These are phyloP conservation scores for Plecotus auritus DNA, from an alignment of 2,113 vertebrate species.

Conservation along the genomic window DNA sequence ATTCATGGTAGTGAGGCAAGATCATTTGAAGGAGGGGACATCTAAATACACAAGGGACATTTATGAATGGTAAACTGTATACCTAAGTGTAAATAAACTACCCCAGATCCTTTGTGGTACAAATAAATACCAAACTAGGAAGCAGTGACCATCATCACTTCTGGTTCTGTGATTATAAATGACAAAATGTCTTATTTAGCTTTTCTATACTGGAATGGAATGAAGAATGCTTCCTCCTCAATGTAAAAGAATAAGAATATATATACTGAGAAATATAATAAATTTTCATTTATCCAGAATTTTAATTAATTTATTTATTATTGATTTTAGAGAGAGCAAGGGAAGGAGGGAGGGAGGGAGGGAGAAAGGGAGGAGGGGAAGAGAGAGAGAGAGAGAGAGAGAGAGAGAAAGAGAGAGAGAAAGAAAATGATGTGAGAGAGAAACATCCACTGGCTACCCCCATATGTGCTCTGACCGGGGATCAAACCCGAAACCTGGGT, in stretches of 20 bases:
- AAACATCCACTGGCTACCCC: background rate
- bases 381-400: rapidly evolving
- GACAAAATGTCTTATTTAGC: background rate
- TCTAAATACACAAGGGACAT: background rate
- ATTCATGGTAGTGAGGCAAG: background rate
- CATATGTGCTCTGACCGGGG: background rate
- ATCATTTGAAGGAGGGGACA: background rate
- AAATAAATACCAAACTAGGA: background rate
- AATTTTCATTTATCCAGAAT: background rate
- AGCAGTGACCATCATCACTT: background rate
- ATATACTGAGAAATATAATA: background rate
- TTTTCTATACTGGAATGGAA: background rate
- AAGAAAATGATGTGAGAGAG: background rate
- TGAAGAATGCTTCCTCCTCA: background rate
- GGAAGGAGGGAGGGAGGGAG: too few relatives aligned
- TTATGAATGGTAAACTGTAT: background rate
- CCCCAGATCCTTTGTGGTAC: background rate
- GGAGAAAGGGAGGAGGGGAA: too few relatives aligned
- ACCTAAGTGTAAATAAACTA: background rate
- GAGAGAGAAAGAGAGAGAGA: background rate
- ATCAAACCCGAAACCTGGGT: too few relatives aligned
- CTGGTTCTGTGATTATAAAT: background rate
- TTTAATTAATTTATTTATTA: background rate
- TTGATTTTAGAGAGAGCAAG: background rate
- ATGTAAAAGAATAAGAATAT: background rate